These are phyloP conservation scores for Torymus auratus DNA, from an alignment of 2,888 invertebrate species.

Conservation along the genomic window DNA sequence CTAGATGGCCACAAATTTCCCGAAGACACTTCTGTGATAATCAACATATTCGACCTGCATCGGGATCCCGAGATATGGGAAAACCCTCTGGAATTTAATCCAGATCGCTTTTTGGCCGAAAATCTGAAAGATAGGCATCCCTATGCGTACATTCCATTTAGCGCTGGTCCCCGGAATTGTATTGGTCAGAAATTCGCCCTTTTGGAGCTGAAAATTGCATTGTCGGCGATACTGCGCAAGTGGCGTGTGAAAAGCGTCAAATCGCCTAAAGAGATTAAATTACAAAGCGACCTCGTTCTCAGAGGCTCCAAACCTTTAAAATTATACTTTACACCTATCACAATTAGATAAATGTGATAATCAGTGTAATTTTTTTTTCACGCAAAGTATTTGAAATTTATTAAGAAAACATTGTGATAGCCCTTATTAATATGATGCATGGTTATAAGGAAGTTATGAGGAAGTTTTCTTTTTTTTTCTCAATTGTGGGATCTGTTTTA, in stretches of 20 bases:
- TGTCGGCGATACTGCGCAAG: slow-evolving; percentile 64
- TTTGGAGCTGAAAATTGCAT: slow-evolving; percentile 65
- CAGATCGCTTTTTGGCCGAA: slow-evolving; percentile 76
- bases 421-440: too few species aligned
- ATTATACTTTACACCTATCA: slow-evolving; percentile 11
- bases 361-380: too few species aligned
- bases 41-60: slow-evolving; percentile 77
- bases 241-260: slow-evolving; percentile 66
- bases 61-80: slow-evolving; percentile 77
- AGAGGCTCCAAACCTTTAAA: slow-evolving; percentile 9
- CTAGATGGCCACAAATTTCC: slow-evolving; percentile 74
- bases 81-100: slow-evolving; percentile 77
- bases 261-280: slow-evolving; percentile 58
- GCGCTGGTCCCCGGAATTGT: slow-evolving; percentile 72
- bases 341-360: background rate
- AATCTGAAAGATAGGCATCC: slow-evolving; percentile 68
- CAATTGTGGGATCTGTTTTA: too few species aligned
- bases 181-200: slow-evolving; percentile 69
- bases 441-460: background rate
- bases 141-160: slow-evolving; percentile 71
- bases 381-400: too few species aligned
- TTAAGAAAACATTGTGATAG: too few species aligned
- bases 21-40: slow-evolving; percentile 72
- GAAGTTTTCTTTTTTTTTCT: background rate
- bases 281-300: slow-evolving; percentile 16